Evolutionary conservation across 2,888 invertebrate genomes (phyloP).

Genomic region (Agrotis clavis): DNA sequence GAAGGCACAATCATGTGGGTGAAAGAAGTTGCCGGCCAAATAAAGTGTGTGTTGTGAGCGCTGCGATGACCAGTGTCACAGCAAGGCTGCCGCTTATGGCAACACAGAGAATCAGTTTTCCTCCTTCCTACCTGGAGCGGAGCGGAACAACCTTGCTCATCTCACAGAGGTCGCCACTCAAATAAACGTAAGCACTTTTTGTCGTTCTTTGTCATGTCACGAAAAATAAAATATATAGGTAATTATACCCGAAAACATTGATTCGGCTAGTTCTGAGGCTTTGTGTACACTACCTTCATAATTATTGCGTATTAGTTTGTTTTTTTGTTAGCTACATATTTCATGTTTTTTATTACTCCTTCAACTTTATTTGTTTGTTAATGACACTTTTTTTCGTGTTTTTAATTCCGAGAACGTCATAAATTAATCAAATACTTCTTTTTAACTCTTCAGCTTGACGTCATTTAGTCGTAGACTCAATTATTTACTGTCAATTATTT

Average conservation of each 20-base stretch:
- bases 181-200: conserved; percentile 78
- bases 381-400: conserved; percentile 56
- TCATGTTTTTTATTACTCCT: conserved; percentile 42
- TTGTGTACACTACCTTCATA: conserved; percentile 17
- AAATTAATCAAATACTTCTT: conserved; percentile 62
- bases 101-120: conserved; percentile 81
- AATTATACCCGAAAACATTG: conserved; percentile 52
- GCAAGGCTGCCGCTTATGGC: conserved; percentile 80
- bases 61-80: conserved; percentile 77
- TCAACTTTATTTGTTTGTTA: conserved; percentile 51
- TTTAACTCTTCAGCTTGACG: conserved; percentile 58
- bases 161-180: conserved; percentile 80
- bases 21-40: conserved; percentile 57
- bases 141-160: conserved; percentile 87
- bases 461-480: conserved; percentile 58
- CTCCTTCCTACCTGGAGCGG: conserved; percentile 82
- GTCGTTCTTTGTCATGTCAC: conserved; percentile 67
- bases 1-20: conserved; percentile 36
- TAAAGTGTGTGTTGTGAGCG: conserved; percentile 59
- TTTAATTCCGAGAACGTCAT: conserved; percentile 47
- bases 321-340: conserved; percentile 55
- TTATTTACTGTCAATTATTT: conserved; percentile 65
- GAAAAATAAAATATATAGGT: conserved; percentile 59
- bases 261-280: conserved; percentile 36
- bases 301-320: conserved; percentile 45